Evolutionary conservation across 2,888 invertebrate genomes (phyloP).

Genomic region (Conomelus anceps): DNA sequence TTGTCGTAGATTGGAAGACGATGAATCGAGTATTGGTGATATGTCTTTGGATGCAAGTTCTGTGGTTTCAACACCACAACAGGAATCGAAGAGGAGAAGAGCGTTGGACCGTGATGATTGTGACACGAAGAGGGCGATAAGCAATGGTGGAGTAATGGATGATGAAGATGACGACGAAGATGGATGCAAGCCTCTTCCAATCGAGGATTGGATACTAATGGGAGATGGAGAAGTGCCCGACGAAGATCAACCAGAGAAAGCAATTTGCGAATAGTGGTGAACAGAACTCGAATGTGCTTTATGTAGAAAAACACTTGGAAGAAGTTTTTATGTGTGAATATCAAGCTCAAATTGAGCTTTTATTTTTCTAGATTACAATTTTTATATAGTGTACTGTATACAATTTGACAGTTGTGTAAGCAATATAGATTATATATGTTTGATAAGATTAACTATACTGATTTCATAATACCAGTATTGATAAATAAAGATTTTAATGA

Average conservation of each 20-base stretch:
- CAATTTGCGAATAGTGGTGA: no score
- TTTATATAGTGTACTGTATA: background rate
- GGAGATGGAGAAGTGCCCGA: background rate
- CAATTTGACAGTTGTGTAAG: background rate
- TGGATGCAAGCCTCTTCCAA: background rate
- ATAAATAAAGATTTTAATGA: background rate
- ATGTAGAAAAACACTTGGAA: no score
- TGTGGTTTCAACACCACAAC: constrained; percentile 29
- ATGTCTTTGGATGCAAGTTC: constrained; percentile 25
- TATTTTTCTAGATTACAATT: background rate
- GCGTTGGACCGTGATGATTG: background rate
- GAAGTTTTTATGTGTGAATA: background rate
- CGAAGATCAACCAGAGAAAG: background rate
- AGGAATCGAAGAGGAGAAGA: constrained; percentile 28
- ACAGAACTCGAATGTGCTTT: no score
- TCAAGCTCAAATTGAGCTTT: background rate
- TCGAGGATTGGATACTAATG: background rate
- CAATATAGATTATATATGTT: background rate
- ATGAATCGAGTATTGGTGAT: constrained; percentile 7
- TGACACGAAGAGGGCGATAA: background rate
- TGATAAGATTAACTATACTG: background rate
- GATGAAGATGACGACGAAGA: background rate
- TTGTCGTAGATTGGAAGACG: constrained; percentile 10
- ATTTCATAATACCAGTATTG: background rate
- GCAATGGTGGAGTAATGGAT: background rate